These are phyloP conservation scores for Sebastes matsubarae DNA, from an alignment of 2,797 vertebrate species.

Conservation along the genomic window DNA sequence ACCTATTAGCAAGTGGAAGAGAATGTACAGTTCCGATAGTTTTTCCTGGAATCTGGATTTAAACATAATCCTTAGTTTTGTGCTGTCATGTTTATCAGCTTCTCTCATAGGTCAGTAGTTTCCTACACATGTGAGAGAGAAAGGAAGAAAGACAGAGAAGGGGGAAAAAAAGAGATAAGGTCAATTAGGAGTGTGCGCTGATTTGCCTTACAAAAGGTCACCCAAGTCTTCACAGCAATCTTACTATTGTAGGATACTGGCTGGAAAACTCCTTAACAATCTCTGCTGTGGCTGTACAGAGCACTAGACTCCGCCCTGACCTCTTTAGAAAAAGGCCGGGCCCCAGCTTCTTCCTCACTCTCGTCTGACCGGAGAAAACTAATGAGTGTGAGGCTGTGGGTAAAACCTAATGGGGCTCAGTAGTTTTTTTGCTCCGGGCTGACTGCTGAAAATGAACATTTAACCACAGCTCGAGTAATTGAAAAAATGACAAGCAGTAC, in stretches of 20 bases:
- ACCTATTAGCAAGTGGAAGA: constrained; percentile 40
- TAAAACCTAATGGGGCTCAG: constrained; percentile 83
- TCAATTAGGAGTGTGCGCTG: constrained; percentile 62
- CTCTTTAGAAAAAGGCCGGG: constrained; percentile 75
- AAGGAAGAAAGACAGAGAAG: constrained; percentile 8
- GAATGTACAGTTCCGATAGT: constrained; percentile 28
- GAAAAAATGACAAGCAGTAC: constrained; percentile 85
- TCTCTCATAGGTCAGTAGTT: constrained; percentile 39
- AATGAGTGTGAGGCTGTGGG: constrained; percentile 82
- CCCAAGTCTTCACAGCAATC: constrained; percentile 63
- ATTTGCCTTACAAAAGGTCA: constrained; percentile 77
- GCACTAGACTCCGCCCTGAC: constrained; percentile 77
- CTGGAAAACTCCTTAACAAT: constrained; percentile 78
- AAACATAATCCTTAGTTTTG: constrained; percentile 16
- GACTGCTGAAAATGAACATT: constrained; percentile 85
- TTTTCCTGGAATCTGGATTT: constrained; percentile 33
- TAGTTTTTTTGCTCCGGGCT: constrained; percentile 80
- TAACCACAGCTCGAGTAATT: constrained; percentile 85
- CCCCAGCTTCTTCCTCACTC: constrained; percentile 69
- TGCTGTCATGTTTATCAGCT: constrained; percentile 29
- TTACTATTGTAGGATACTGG: constrained; percentile 60
- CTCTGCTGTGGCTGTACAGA: constrained; percentile 53
- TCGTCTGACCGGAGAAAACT: constrained; percentile 80
- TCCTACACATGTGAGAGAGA: constrained; percentile 7
- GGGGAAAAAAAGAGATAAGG: constrained; percentile 35